These are phyloP conservation scores for Syngnathus rostellatus DNA, from an alignment of 2,797 vertebrate genomes.

Conservation along the genomic window DNA sequence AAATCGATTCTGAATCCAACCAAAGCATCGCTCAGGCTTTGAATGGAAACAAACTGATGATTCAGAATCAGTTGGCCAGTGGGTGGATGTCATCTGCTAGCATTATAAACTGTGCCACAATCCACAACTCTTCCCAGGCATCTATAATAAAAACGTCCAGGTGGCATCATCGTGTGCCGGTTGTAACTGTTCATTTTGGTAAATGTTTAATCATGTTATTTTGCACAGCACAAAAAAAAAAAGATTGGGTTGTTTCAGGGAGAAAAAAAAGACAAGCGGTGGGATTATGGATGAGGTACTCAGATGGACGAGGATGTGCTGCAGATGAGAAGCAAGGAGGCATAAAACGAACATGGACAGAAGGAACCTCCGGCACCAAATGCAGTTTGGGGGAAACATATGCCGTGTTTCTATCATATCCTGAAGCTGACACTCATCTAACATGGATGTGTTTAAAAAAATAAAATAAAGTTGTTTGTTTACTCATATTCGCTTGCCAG, in stretches of 20 bases:
- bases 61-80: not conserved
- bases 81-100: slow-evolving; percentile 1
- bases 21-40: not conserved
- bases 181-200: not conserved
- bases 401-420: slow-evolving; percentile 42
- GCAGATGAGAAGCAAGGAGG: slow-evolving; percentile 48
- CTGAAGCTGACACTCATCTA: slow-evolving; percentile 51
- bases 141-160: not conserved
- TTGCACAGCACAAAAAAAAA: not conserved
- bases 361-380: slow-evolving; percentile 48
- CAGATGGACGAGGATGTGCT: slow-evolving; percentile 40
- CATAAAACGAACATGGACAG: slow-evolving; percentile 48
- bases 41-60: not conserved
- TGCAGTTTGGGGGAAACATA: slow-evolving; percentile 44
- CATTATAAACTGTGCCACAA: not conserved
- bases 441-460: slow-evolving; percentile 27
- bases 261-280: not conserved
- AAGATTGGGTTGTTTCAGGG: not conserved
- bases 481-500: not conserved
- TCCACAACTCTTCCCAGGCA: not conserved
- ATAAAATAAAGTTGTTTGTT: slow-evolving; percentile 23
- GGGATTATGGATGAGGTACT: slow-evolving; percentile 27
- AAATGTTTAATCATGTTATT: not conserved
- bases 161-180: not conserved
- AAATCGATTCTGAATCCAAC: not conserved